Percentiles rank a stretch among this genome's conserved stretches.
Evolutionary conservation across 1,140 invertebrate species (phyloP).

Genomic region (Neodiprion fabricii): DNA sequence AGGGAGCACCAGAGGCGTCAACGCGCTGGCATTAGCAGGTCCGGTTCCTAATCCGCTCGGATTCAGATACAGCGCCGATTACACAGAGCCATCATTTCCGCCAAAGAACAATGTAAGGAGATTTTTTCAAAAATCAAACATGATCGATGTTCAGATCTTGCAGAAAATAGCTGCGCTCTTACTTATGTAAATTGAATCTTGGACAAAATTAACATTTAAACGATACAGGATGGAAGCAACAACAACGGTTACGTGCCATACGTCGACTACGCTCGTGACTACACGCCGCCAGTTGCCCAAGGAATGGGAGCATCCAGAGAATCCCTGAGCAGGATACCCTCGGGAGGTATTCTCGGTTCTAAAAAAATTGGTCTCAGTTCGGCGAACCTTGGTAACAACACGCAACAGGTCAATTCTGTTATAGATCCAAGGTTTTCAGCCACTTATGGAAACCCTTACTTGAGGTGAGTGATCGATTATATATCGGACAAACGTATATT

Average conservation of each 20-base stretch:
- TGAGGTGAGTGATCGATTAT: constrained; percentile 64
- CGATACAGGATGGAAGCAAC: constrained; percentile 76
- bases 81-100: constrained; percentile 81
- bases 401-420: constrained; percentile 63
- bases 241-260: constrained; percentile 90
- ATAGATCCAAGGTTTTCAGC: constrained; percentile 88
- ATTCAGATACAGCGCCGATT: constrained; percentile 88
- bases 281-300: constrained; percentile 75
- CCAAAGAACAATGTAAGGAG: constrained; percentile 66
- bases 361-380: constrained; percentile 67
- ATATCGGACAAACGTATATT: background rate
- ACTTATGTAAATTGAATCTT: constrained; percentile 13
- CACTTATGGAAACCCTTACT: constrained; percentile 87
- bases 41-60: constrained; percentile 76
- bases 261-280: constrained; percentile 84
- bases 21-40: constrained; percentile 75
- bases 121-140: constrained; percentile 30
- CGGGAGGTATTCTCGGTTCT: constrained; percentile 59
- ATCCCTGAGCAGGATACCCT: constrained; percentile 64
- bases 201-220: constrained; percentile 50
- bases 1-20: constrained; percentile 63
- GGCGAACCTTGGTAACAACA: constrained; percentile 60
- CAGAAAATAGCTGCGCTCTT: constrained; percentile 13
- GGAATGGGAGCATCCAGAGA: constrained; percentile 61
- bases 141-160: constrained; percentile 30